A percentile compares a stretch with the other conserved stretches of the same genome.
phyloP scores from a whole-genome alignment of 1,140 invertebrate species.

The Capitella teleta region DNA sequence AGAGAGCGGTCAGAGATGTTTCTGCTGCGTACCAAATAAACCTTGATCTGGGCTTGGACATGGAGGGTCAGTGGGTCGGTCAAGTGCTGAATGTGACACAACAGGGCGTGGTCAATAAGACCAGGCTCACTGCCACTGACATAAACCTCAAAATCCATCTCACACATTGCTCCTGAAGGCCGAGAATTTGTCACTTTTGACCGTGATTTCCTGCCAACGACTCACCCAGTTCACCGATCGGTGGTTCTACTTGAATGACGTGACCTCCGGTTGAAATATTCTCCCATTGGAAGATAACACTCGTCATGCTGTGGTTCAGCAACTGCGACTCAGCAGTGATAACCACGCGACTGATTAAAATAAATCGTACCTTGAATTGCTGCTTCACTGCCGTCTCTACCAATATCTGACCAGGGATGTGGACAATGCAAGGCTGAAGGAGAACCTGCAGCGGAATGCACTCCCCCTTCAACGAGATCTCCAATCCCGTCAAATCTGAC shows the following conservation, averaged over 20 bases:
- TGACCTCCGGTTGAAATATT: conserved; percentile 21
- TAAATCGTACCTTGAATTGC: conserved; percentile 24
- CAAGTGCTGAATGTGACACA: conserved; percentile 35
- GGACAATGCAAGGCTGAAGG: conserved; percentile 36
- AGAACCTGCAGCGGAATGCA: conserved; percentile 34
- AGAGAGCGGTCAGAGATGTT: not conserved
- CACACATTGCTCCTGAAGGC: conserved; percentile 15
- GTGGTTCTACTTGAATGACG: conserved; percentile 37
- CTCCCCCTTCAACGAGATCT: conserved; percentile 35
- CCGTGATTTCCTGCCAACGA: not conserved
- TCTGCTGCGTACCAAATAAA: conserved; percentile 9
- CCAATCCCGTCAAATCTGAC: conserved; percentile 28
- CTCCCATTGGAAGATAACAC: conserved; percentile 38
- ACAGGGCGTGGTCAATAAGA: conserved; percentile 27
- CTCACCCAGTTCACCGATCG: conserved; percentile 39
- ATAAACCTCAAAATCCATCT: conserved; percentile 33
- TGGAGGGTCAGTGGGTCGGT: conserved; percentile 33
- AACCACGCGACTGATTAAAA: not conserved
- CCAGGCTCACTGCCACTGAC: conserved; percentile 33
- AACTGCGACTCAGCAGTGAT: conserved; percentile 22
- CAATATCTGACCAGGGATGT: conserved; percentile 25
- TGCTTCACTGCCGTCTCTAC: conserved; percentile 33
- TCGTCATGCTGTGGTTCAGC: conserved; percentile 37
- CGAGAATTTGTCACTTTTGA: not conserved
- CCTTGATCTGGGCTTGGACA: conserved; percentile 37